A percentile compares a stretch with the other conserved stretches of the same genome.
Conservation (phyloP, 2,888 invertebrate genomes). For the Dynastes maya region DNA sequence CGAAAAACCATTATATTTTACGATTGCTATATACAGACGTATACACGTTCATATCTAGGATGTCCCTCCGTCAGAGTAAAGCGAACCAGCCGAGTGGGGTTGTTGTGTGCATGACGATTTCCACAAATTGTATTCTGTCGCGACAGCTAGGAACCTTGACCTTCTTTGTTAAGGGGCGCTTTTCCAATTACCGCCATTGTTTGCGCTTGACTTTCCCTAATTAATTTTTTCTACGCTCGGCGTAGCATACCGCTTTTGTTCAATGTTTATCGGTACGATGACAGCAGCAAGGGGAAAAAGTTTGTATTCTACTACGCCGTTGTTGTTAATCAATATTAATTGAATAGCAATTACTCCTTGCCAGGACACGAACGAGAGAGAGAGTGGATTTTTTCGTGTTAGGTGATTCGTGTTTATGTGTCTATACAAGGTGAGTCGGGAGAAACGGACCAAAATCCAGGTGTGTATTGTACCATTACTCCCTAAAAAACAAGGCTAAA, state of each 20-base stretch:
- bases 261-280: constrained; percentile 22
- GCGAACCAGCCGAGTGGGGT: constrained; percentile 1
- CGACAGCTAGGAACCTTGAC: constrained; percentile 34
- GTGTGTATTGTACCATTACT: no score
- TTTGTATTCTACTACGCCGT: neutral
- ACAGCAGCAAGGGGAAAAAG: neutral
- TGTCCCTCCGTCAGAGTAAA: neutral
- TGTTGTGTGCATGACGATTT: constrained; percentile 33
- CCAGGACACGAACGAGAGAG: neutral
- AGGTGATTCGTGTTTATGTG: no score
- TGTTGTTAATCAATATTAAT: constrained; percentile 24
- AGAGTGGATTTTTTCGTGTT: neutral
- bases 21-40: neutral
- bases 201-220: constrained; percentile 33
- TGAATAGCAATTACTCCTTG: constrained; percentile 3
- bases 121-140: constrained; percentile 38
- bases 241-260: constrained; percentile 10
- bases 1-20: neutral
- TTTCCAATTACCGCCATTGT: constrained; percentile 36
- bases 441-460: no score
- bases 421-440: no score
- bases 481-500: no score
- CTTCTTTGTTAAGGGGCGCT: constrained; percentile 31
- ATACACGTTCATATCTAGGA: neutral
- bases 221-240: constrained; percentile 29